phyloP scores from a whole-genome alignment of 2,113 vertebrate genomes.

The Lophotis ruficrista region DNA sequence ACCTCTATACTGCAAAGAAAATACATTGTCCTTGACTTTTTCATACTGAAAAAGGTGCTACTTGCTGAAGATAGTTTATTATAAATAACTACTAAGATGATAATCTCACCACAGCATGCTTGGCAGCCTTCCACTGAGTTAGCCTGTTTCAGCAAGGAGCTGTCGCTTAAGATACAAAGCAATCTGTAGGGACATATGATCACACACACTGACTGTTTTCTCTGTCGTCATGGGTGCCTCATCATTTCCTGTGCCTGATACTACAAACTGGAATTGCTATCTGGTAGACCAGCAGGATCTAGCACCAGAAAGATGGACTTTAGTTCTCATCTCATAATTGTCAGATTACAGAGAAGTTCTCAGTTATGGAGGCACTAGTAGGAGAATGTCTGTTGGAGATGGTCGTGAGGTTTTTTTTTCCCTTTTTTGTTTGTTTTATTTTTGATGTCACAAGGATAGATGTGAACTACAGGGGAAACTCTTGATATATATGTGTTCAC shows the following conservation, averaged over 20 bases:
- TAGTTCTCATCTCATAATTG: background rate
- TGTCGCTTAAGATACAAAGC: constrained; percentile 71
- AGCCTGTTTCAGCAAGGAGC: constrained; percentile 62
- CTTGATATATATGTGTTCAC: background rate
- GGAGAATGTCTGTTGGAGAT: background rate
- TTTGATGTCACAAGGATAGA: background rate
- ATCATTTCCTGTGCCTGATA: constrained; percentile 56
- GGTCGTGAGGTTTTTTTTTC: background rate
- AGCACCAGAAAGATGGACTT: background rate
- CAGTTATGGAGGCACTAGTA: background rate
- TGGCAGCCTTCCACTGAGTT: constrained; percentile 67
- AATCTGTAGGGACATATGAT: constrained; percentile 70
- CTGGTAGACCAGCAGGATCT: constrained; percentile 35
- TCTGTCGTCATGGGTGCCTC: constrained; percentile 69
- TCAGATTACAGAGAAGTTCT: background rate
- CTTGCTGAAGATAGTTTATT: constrained; percentile 55
- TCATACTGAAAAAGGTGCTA: constrained; percentile 54
- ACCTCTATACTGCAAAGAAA: background rate
- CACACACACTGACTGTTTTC: constrained; percentile 63
- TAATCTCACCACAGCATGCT: constrained; percentile 63
- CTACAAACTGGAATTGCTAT: constrained; percentile 53
- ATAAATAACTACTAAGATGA: constrained; percentile 67
- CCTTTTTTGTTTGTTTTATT: background rate
- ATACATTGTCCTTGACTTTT: constrained; percentile 50
- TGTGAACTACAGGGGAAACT: background rate